Conservation (phyloP, 2,797 vertebrate genomes). For the Mareca penelope region DNA sequence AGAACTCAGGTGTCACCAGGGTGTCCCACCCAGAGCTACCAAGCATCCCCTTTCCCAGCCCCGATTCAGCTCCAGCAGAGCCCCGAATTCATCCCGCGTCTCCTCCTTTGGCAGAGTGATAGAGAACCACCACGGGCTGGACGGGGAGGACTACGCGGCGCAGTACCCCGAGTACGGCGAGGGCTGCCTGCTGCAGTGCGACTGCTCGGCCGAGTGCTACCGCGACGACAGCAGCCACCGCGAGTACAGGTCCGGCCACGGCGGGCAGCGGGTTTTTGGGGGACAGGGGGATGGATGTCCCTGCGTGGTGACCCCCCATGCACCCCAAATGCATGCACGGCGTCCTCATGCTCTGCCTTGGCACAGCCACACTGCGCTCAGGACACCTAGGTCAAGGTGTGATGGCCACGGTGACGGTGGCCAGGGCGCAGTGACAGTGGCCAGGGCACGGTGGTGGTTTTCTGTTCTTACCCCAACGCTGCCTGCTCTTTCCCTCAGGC, state of each 20-base stretch:
- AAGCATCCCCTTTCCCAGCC: background rate
- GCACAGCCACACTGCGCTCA: background rate
- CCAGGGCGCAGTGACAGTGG: background rate
- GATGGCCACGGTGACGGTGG: background rate
- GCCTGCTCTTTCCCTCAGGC: constrained; percentile 23
- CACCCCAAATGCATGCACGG: background rate
- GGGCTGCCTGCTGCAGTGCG: constrained; percentile 83
- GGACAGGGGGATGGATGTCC: background rate
- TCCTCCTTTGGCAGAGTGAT: constrained; percentile 69
- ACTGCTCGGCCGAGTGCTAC: constrained; percentile 84
- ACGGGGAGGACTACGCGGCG: constrained; percentile 76
- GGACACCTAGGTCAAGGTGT: background rate
- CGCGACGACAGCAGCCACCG: constrained; percentile 78
- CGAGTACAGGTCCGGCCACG: constrained; percentile 83
- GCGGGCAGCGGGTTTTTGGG: accelerated
- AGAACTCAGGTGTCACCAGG: background rate
- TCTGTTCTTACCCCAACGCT: background rate
- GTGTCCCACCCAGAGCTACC: background rate
- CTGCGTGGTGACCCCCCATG: too few relatives aligned
- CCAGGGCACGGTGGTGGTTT: background rate
- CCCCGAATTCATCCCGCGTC: accelerated
- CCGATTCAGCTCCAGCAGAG: background rate
- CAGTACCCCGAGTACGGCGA: constrained; percentile 80
- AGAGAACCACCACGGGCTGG: constrained; percentile 81
- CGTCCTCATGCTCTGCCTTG: background rate